Conservation (phyloP, 2,113 vertebrate species). For the Beaufortia kweichowensis region DNA sequence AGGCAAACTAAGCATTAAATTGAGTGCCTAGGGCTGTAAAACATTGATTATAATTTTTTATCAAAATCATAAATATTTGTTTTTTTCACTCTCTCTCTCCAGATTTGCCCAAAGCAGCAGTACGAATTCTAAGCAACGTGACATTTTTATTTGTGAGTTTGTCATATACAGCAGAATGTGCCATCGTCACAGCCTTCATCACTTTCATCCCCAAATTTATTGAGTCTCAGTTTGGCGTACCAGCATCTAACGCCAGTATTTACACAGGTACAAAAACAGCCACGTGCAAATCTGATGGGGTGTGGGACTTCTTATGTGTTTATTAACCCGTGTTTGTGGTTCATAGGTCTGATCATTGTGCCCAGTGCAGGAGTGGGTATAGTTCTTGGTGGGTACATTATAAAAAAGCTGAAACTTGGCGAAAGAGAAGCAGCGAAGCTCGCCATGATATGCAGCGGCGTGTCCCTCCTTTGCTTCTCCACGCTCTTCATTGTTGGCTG, state of each 20-base stretch:
- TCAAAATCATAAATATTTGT: not conserved
- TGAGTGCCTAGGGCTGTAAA: no score
- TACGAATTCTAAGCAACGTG: slow-evolving; percentile 97
- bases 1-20: no score
- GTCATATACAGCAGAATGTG: slow-evolving; percentile 98
- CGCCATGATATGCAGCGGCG: slow-evolving; percentile 89
- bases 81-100: slow-evolving; percentile 43
- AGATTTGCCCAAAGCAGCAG: slow-evolving; percentile 95
- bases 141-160: slow-evolving; percentile 99
- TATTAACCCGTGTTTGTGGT: not conserved
- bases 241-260: slow-evolving; percentile 98
- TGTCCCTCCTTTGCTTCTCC: slow-evolving; percentile 87
- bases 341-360: slow-evolving; percentile 83
- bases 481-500: slow-evolving; percentile 90
- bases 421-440: slow-evolving; percentile 86
- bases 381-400: slow-evolving; percentile 87
- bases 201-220: slow-evolving; percentile 99
- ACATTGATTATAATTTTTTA: not conserved
- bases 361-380: slow-evolving; percentile 89
- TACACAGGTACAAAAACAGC: slow-evolving; percentile 86
- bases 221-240: slow-evolving; percentile 98
- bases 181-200: slow-evolving; percentile 99
- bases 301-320: not conserved
- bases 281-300: not conserved
- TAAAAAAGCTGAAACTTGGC: slow-evolving; percentile 86